phyloP scores from a whole-genome alignment of 2,888 invertebrate genomes.

The Hirtodrosophila confusa region DNA sequence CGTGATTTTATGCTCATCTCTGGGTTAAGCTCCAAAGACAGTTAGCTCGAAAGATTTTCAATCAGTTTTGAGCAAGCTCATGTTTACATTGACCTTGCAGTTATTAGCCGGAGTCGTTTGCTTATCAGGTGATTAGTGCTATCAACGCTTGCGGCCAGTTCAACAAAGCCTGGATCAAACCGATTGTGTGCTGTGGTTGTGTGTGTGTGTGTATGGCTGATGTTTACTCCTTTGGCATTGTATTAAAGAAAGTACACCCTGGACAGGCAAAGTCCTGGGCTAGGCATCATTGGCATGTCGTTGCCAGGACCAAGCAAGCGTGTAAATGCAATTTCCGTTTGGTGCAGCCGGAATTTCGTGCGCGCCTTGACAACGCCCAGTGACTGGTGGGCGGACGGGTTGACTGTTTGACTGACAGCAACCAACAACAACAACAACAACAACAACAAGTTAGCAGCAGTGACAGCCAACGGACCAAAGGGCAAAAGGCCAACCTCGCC shows the following conservation, averaged over 20 bases:
- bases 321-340: slow-evolving; percentile 74
- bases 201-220: slow-evolving; percentile 2
- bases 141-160: slow-evolving; percentile 55
- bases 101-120: slow-evolving; percentile 39
- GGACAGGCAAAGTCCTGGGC: slow-evolving; percentile 9
- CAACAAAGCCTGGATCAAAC: slow-evolving; percentile 28
- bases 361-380: slow-evolving; percentile 27
- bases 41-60: slow-evolving; percentile 25
- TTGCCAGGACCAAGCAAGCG: slow-evolving; percentile 49
- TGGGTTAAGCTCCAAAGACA: not conserved
- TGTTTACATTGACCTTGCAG: slow-evolving; percentile 39
- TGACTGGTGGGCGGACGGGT: slow-evolving; percentile 17
- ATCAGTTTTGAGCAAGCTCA: slow-evolving; percentile 35
- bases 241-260: slow-evolving; percentile 23
- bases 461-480: too few relatives aligned
- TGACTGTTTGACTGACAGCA: slow-evolving; percentile 51
- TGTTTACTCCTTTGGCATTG: slow-evolving; percentile 50
- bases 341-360: slow-evolving; percentile 71
- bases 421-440: slow-evolving; percentile 9
- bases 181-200: not conserved
- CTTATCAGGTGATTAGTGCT: slow-evolving; percentile 63
- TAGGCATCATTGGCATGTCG: slow-evolving; percentile 21
- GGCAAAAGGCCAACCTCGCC: slow-evolving; percentile 7
- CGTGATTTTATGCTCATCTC: slow-evolving; percentile 18
- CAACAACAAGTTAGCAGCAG: not conserved